Conservation (phyloP, 2,797 vertebrate genomes). For the Microhierax caerulescens region DNA sequence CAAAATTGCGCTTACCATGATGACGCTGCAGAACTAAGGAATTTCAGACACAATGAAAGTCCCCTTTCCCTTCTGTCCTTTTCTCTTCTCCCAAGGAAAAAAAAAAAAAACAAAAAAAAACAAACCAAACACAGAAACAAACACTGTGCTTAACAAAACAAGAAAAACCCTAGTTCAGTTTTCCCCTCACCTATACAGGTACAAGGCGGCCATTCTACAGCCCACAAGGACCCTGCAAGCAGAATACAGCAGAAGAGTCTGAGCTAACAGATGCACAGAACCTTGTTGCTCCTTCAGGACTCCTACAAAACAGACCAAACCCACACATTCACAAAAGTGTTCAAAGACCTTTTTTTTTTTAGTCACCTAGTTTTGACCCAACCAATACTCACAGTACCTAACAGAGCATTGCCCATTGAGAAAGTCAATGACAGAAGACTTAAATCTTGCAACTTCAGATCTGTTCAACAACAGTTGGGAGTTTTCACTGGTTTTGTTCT, state of each 20-base stretch:
- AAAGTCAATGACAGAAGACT: neutral
- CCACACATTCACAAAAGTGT: fast-evolving
- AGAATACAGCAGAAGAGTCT: neutral
- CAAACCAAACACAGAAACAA: too few relatives aligned
- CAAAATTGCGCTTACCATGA: neutral
- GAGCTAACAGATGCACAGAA: neutral
- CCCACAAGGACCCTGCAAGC: neutral
- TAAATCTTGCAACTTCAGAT: neutral
- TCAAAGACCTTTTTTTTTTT: neutral
- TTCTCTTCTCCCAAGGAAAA: neutral
- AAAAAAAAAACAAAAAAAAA: too few relatives aligned
- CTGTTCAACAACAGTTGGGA: neutral
- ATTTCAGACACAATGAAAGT: neutral
- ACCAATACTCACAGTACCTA: neutral
- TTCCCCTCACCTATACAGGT: fast-evolving
- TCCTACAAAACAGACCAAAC: neutral
- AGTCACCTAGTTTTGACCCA: neutral
- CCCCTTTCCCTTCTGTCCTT: neutral
- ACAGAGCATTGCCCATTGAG: neutral
- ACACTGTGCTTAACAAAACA: neutral
- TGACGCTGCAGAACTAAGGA: neutral
- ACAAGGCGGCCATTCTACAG: neutral
- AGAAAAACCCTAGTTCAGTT: neutral
- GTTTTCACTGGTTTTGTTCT: neutral
- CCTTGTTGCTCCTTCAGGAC: neutral